Evolutionary conservation across 2,888 invertebrate genomes (phyloP), one percentile per base, ranked within the genome.

Genomic region (Metopia argyrocephala): DNA sequence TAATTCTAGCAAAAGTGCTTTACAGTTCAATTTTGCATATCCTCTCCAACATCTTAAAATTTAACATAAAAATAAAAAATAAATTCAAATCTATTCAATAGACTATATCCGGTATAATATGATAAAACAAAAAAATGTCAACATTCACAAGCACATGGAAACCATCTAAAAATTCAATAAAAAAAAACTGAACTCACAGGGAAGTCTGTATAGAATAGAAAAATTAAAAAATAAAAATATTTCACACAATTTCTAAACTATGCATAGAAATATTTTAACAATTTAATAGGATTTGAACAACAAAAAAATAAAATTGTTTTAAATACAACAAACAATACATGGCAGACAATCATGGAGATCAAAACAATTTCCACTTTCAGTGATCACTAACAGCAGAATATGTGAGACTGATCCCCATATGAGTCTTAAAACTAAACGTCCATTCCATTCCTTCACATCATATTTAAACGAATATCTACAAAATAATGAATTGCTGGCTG

Each of bases 51-150:
- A 38, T 38, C 5, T 38, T 38, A 20, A 48, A 48, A 20, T 5
- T 15, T 15, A 18, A 2, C 6, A 18, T 38, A 50, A 57, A 50
- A 59, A 59, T 56, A 62, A 61, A 62, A 56, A 66, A 57, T 73
- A 70, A 78, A 78, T 66, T 70, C 66, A 75, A 65, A 65, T 65
- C 61, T 59, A 68, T 52, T 78, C 74, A 81, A 81, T 81, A 78
- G 81, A 75, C 70, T 62, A 78, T 78, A 78, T 81, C 81, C 81
- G 81, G 78, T 81, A 65, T 66, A 52, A 45, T 54, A 70, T 27
- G 25, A 15, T 23, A 1, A 59, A 15, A 27, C 21, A 54, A 70
- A 45, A 21, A 46, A 20, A 69, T 69, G 25, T 18, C 25, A n/a
- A 18, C 28, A 38, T 38, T 38, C 15, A 38, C 15, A 38, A 38